Conservation (phyloP, 1,140 invertebrate species). For the Lasioglossum albipes region DNA sequence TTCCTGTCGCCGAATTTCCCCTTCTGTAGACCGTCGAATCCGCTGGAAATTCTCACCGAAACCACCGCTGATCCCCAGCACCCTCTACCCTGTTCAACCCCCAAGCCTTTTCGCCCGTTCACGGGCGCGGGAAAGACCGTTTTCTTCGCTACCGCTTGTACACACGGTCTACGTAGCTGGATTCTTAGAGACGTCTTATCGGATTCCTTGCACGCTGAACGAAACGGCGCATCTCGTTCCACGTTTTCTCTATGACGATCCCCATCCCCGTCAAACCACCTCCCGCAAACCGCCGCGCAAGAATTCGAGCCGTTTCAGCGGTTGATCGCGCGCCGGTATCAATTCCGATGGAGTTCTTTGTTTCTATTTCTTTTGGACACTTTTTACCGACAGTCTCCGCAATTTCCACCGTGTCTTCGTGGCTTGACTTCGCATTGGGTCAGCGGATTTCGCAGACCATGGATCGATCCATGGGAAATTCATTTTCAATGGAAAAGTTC, state of each 20-base stretch:
- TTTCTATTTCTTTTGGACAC: not conserved
- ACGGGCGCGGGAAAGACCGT: not conserved
- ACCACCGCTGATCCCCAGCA: not conserved
- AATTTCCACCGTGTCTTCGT: too few relatives aligned
- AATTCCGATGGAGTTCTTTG: conserved; percentile 38
- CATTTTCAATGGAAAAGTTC: too few relatives aligned
- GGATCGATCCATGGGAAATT: too few relatives aligned
- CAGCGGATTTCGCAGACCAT: too few relatives aligned
- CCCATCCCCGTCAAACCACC: not conserved
- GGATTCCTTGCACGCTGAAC: conserved; percentile 40
- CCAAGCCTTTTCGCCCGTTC: not conserved
- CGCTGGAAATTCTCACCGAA: conserved; percentile 33
- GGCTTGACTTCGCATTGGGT: too few relatives aligned
- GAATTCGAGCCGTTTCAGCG: conserved; percentile 37
- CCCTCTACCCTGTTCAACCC: too few relatives aligned
- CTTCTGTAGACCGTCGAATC: conserved; percentile 1
- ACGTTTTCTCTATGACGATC: conserved; percentile 17
- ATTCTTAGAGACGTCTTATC: conserved; percentile 45
- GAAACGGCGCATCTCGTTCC: conserved; percentile 32
- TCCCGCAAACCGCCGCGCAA: conserved; percentile 9
- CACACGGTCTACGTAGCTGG: conserved; percentile 12
- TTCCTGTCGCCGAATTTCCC: not conserved
- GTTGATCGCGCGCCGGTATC: conserved; percentile 30
- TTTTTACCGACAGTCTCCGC: not conserved
- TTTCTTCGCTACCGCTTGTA: not conserved